Percentiles rank a stretch among this genome's conserved stretches.
Evolutionary conservation across 2,888 invertebrate species (phyloP).

Genomic region (Acleris cristana): DNA sequence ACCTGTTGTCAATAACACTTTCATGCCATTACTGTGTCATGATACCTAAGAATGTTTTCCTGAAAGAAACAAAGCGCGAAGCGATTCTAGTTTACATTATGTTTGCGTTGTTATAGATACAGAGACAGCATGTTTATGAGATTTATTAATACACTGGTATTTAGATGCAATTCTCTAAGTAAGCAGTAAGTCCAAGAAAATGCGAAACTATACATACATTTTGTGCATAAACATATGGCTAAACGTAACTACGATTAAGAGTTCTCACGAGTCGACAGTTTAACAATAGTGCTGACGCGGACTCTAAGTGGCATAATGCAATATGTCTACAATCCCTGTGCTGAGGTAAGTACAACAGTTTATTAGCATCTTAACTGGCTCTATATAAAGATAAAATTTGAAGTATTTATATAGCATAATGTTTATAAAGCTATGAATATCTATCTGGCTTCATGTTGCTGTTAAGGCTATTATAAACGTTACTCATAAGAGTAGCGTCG

Average conservation of each 20-base stretch:
- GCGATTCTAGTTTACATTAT: not conserved
- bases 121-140: not conserved
- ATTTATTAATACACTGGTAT: not conserved
- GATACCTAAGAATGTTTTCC: constrained; percentile 29
- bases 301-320: constrained; percentile 31
- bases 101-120: constrained; percentile 1
- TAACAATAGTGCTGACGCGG: constrained; percentile 28
- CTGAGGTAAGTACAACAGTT: constrained; percentile 14
- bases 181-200: not conserved
- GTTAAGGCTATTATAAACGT: no score
- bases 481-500: no score
- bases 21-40: constrained; percentile 27
- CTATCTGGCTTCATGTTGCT: no score
- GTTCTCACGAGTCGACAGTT: constrained; percentile 7
- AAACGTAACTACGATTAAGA: constrained; percentile 19
- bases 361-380: constrained; percentile 22
- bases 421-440: no score
- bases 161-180: not conserved
- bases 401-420: constrained; percentile 11
- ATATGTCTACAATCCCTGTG: constrained; percentile 20
- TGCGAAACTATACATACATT: constrained; percentile 7
- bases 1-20: constrained; percentile 26
- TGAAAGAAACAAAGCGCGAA: constrained; percentile 23
- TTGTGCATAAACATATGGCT: not conserved
- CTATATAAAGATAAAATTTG: constrained; percentile 20